Evolutionary conservation across 2,113 vertebrate species (phyloP), one percentile per base, ranked within the genome.

Genomic region (Myotis lucifugus): DNA sequence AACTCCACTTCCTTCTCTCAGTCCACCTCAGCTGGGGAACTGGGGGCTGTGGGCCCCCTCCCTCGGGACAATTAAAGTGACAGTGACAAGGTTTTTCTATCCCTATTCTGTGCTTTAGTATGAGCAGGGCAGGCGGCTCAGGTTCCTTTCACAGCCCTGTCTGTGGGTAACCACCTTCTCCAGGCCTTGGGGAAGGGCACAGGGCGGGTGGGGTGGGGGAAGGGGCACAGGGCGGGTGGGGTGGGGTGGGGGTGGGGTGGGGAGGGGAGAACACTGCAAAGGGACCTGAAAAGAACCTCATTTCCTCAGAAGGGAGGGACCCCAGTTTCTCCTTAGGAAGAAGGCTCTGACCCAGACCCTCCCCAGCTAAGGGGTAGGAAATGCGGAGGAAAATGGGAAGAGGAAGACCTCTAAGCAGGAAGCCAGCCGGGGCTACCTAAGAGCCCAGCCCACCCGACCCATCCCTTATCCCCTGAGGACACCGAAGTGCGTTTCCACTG

Each of bases 1-100:
- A 54, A 40, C 79, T 81, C 23, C 42, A 91, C 82, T 95, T 96
- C 95, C 96, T 94, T 79, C 70, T 72, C 48, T 61, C 54, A 17
- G 34, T 46, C 64, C 19, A 14, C n/a, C 37, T 52, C 48, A 10
- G 73, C 40, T 34, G 37, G 40, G 59, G 37, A 85, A 83, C 37
- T 10, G 8, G 2, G 21, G 42, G 73, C 29, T 1, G n/a, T 3
- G 10, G 59, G n/a, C 42, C n/a, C 23, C 40, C 23, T 48, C 11
- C 42, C 15, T 21, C 37, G 8, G 14, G 17, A 48, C 46, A 81
- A 37, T 82, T 85, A 92, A 91, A 91, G 91, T 34, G 76, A 86
- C 18, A 72, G 76, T 42, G 56, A 52, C 73, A 34, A 46, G 76
- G 15, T 83, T 56, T 29, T 19, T n/a, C 40, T 50, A 40, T 37